Evolutionary conservation across 2,113 vertebrate genomes (phyloP).

Genomic region (Eurystomus gularis): DNA sequence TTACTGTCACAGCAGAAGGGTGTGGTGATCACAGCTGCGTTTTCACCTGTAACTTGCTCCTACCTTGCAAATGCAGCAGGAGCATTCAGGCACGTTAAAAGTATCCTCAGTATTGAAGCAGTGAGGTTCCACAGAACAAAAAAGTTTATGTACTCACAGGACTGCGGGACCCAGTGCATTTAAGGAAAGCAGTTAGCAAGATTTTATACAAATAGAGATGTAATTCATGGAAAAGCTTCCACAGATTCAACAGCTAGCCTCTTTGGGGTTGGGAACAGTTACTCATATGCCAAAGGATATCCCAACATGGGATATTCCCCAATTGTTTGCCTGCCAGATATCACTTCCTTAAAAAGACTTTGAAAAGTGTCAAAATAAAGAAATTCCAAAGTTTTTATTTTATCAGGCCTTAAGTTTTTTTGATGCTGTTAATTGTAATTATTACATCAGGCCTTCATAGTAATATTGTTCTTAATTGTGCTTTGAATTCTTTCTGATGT

Average conservation of each 20-base stretch:
- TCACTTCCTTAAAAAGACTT: neutral
- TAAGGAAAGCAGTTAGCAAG: neutral
- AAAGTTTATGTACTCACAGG: neutral
- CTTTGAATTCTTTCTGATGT: neutral
- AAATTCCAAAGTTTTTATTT: neutral
- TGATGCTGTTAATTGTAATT: neutral
- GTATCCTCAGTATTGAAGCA: neutral
- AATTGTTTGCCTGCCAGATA: neutral
- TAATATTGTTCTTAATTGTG: neutral
- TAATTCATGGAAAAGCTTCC: neutral
- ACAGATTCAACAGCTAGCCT: neutral
- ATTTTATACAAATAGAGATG: neutral
- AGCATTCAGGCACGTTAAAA: neutral
- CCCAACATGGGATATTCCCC: neutral
- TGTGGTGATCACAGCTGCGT: neutral
- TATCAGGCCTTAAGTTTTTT: neutral
- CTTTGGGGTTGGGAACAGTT: neutral
- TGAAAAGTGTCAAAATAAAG: too few species aligned
- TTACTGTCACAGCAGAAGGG: neutral
- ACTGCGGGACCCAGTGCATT: neutral
- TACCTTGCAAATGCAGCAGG: neutral
- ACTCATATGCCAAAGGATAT: neutral
- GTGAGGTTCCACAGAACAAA: neutral
- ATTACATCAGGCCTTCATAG: neutral
- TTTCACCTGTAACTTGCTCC: neutral